Percentiles rank a stretch among this genome's conserved stretches.
Evolutionary conservation across 2,113 vertebrate species (phyloP).

Genomic region (Campylomormyrus tamandua): DNA sequence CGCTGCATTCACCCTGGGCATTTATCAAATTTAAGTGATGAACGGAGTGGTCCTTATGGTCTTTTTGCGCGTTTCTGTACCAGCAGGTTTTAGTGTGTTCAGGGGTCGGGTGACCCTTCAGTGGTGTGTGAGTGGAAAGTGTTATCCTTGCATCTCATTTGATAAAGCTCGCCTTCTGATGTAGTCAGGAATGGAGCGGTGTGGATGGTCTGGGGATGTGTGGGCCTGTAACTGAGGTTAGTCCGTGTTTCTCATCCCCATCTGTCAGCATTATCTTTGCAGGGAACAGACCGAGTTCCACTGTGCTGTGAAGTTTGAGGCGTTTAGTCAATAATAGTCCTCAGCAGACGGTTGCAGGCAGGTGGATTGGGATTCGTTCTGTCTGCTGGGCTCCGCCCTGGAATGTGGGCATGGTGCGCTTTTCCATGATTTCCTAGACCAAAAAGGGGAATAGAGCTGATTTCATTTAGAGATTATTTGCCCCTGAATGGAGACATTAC

Average conservation of each 20-base stretch:
- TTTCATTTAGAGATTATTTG: neutral
- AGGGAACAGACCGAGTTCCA: neutral
- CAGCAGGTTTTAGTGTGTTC: neutral
- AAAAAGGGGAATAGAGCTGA: neutral
- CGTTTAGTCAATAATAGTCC: neutral
- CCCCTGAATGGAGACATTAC: neutral
- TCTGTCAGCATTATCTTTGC: neutral
- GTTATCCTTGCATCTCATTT: neutral
- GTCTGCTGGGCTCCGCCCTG: neutral
- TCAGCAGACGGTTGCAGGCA: neutral
- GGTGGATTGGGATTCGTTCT: neutral
- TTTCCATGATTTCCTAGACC: neutral
- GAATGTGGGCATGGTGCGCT: neutral
- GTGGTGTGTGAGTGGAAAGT: neutral
- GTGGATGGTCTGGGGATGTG: neutral
- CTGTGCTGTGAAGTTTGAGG: neutral
- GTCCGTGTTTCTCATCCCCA: neutral
- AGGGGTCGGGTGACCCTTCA: neutral
- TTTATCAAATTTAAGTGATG: neutral
- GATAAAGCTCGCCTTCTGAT: neutral
- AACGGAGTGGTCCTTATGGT: too few relatives aligned
- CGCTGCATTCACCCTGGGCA: neutral
- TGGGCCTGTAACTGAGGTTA: neutral
- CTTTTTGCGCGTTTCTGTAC: neutral
- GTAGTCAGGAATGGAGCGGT: neutral